phyloP scores from a whole-genome alignment of 2,797 vertebrate genomes.

The Sciurus vulgaris region DNA sequence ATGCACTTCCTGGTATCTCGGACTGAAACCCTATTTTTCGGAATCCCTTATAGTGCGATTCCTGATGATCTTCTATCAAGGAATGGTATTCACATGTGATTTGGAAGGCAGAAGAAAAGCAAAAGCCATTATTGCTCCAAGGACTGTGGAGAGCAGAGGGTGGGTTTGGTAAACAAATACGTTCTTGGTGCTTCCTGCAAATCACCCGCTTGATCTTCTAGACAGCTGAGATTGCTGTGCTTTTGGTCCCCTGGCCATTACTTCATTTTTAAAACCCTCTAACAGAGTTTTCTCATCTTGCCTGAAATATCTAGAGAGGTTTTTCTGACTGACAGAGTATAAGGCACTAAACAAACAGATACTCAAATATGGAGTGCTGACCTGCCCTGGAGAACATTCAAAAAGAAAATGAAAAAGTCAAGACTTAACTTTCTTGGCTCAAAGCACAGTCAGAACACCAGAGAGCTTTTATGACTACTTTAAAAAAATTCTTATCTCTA shows the following conservation, averaged over 20 bases:
- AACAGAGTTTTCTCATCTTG: not conserved
- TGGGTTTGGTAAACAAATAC: not conserved
- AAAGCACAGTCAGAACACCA: slow-evolving; percentile 7
- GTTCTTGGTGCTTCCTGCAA: not conserved
- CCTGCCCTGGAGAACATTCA: not conserved
- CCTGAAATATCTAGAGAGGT: not conserved
- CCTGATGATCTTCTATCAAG: not conserved
- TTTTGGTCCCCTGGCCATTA: not conserved
- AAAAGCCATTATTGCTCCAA: not conserved
- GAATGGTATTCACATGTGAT: not conserved
- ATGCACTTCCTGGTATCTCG: not conserved
- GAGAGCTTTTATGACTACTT: slow-evolving; percentile 16
- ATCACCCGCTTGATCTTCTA: not conserved
- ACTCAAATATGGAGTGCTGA: not conserved
- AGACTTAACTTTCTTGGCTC: slow-evolving; percentile 39
- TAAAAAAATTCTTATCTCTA: not conserved
- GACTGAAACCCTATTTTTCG: not conserved
- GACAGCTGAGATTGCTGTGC: not conserved
- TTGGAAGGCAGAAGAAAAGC: not conserved
- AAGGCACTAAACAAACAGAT: not conserved
- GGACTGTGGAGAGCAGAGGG: not conserved
- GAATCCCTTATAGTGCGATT: not conserved
- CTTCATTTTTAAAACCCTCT: not conserved
- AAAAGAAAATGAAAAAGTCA: not conserved
- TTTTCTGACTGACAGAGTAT: not conserved